A percentile compares a stretch with the other conserved stretches of the same genome.
Conservation (phyloP, 2,888 invertebrate genomes). For the Phyto melanocephala region DNA sequence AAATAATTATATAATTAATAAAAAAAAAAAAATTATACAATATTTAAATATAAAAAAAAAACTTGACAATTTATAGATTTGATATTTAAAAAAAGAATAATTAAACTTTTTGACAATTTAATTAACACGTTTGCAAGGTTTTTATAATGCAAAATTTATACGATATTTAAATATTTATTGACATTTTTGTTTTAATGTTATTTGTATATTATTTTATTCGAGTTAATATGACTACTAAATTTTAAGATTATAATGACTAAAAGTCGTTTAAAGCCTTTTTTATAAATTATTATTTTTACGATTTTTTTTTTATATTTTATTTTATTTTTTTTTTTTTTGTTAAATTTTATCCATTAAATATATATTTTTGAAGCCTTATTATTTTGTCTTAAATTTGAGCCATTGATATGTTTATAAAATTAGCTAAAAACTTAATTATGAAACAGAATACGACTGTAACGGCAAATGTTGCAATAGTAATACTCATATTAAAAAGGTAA, state of each 20-base stretch:
- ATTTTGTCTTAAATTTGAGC: constrained; percentile 20
- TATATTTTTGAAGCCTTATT: neutral
- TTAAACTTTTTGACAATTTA: constrained; percentile 30
- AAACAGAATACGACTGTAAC: no score
- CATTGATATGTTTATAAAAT: no score
- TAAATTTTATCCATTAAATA: constrained; percentile 12
- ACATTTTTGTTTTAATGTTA: neutral
- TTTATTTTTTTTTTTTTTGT: constrained; percentile 18
- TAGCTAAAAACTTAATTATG: no score
- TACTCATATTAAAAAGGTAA: no score
- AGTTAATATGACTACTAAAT: constrained; percentile 1
- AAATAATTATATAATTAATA: constrained; percentile 30
- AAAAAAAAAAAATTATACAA: constrained; percentile 5
- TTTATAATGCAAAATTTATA: neutral
- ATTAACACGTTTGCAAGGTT: constrained; percentile 16
- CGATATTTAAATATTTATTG: neutral
- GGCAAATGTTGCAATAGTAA: no score
- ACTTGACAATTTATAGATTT: constrained; percentile 51
- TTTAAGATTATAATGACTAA: constrained; percentile 46
- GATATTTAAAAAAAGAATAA: constrained; percentile 35
- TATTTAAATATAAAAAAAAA: constrained; percentile 33
- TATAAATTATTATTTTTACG: constrained; percentile 24
- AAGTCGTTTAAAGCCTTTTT: constrained; percentile 36
- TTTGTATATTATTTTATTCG: no score
- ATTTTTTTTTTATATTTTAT: constrained; percentile 20